phyloP scores from a whole-genome alignment of 2,888 invertebrate genomes.

The Netelia melanura region DNA sequence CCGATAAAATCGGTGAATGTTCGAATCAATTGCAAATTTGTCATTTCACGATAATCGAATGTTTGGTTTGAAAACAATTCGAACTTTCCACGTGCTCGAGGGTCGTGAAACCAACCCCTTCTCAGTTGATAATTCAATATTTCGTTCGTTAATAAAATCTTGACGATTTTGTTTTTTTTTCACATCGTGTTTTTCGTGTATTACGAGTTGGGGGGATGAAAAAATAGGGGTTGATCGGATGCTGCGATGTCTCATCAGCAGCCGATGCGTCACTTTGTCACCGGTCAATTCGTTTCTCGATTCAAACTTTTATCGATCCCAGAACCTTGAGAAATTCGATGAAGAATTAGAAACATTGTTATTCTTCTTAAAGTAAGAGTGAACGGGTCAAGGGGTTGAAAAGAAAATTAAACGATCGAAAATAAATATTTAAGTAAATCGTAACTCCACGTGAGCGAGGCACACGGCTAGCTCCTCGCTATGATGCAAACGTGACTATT shows the following conservation, averaged over 20 bases:
- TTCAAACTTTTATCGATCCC: too few relatives aligned
- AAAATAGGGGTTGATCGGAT: slow-evolving; percentile 1
- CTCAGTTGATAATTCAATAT: neutral
- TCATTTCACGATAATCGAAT: neutral
- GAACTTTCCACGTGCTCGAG: slow-evolving; percentile 13
- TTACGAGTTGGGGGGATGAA: too few relatives aligned
- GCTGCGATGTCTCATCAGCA: neutral
- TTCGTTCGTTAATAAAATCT: neutral
- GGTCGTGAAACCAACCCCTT: neutral
- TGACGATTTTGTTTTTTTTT: neutral
- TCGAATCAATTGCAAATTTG: neutral
- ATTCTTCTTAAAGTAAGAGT: neutral
- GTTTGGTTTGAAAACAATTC: neutral
- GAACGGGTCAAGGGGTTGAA: neutral
- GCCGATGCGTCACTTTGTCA: slow-evolving; percentile 19
- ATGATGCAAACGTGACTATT: slow-evolving; percentile 79
- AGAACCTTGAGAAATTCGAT: neutral
- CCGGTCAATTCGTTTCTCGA: neutral
- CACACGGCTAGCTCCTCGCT: slow-evolving; percentile 54
- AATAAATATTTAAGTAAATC: slow-evolving; percentile 12
- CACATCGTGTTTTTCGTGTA: neutral
- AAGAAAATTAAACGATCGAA: neutral
- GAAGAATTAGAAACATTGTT: neutral
- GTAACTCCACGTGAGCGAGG: slow-evolving; percentile 68
- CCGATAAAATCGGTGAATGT: too few relatives aligned